phyloP scores from a whole-genome alignment of 2,113 vertebrate genomes.

The Galeopterus variegatus region DNA sequence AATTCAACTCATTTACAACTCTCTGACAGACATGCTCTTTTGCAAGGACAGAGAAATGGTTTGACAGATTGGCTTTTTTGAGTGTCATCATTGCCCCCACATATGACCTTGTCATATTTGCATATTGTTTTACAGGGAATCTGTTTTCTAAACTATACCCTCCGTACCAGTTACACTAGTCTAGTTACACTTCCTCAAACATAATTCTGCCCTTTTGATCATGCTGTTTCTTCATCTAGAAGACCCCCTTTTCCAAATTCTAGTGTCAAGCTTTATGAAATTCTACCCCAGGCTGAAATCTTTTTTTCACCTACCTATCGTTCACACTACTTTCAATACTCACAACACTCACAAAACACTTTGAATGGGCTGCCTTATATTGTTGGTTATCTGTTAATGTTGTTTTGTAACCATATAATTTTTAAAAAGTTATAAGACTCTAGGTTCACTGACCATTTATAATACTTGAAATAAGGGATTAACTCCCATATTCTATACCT shows the following conservation, averaged over 20 bases:
- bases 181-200: conserved; percentile 1
- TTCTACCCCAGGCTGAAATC: not conserved
- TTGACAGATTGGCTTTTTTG: conserved; percentile 81
- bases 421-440: not conserved
- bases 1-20: conserved; percentile 82
- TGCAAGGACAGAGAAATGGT: conserved; percentile 77
- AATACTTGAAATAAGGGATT: not conserved
- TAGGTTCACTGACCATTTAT: not conserved
- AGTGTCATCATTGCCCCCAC: conserved; percentile 66
- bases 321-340: not conserved
- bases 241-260: not conserved
- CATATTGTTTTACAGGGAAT: conserved; percentile 71
- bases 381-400: not conserved
- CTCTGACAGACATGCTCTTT: conserved; percentile 78
- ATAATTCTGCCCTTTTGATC: not conserved
- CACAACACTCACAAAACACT: not conserved
- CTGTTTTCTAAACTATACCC: conserved; percentile 48
- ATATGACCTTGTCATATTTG: conserved; percentile 81
- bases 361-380: not conserved
- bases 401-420: not conserved
- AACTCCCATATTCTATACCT: not conserved
- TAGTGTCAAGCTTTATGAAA: not conserved
- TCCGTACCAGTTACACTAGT: not conserved
- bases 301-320: not conserved
- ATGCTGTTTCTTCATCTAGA: not conserved